These are phyloP conservation scores for Rhinolophus sinicus DNA, from an alignment of 2,113 vertebrate genomes.

Conservation along the genomic window DNA sequence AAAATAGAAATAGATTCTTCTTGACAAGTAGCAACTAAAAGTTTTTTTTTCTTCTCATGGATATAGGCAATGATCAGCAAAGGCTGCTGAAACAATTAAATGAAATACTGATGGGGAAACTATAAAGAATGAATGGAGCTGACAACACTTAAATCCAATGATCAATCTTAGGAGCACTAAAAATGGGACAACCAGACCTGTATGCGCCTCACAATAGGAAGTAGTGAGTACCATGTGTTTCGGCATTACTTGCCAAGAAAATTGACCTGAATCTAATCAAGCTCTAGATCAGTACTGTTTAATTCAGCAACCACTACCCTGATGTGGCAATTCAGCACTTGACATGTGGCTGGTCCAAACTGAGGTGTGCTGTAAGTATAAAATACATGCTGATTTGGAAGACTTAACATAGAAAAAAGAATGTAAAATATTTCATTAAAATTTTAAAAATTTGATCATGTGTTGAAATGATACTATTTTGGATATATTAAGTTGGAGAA, in stretches of 20 bases:
- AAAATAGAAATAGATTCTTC: conserved; percentile 22
- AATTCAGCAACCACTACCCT: not conserved
- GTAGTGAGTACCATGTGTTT: not conserved
- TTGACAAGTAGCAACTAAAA: not conserved
- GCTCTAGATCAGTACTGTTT: not conserved
- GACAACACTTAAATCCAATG: not conserved
- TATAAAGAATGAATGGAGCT: not conserved
- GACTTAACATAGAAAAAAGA: not conserved
- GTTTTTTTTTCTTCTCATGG: not conserved
- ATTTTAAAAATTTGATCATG: not conserved
- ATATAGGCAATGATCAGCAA: not conserved
- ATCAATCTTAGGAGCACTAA: not conserved
- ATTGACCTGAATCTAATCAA: not conserved
- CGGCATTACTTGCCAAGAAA: not conserved
- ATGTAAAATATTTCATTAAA: not conserved
- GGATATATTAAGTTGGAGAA: not conserved
- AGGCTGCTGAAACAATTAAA: not conserved
- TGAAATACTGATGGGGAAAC: not conserved
- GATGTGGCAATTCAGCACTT: not conserved
- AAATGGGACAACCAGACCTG: not conserved
- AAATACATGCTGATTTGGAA: not conserved
- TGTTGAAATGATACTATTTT: not conserved
- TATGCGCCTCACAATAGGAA: not conserved
- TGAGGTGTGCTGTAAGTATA: not conserved
- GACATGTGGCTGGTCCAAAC: not conserved